Evolutionary conservation across 2,888 invertebrate species (phyloP).

Genomic region (Pandemis heparana): DNA sequence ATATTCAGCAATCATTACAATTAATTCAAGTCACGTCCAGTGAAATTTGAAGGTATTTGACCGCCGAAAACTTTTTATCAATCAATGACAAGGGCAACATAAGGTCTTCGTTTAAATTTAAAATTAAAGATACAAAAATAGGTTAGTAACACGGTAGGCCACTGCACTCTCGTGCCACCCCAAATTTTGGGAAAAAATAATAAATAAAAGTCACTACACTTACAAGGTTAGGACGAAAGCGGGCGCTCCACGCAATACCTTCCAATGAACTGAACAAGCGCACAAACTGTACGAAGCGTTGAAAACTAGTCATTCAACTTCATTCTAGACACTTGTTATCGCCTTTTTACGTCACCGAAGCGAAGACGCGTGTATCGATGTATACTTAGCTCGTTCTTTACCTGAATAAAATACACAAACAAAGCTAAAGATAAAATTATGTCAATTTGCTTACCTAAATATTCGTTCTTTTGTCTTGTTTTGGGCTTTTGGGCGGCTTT

Average conservation of each 20-base stretch:
- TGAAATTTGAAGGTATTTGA: constrained; percentile 29
- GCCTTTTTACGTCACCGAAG: constrained; percentile 30
- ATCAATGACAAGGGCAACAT: constrained; percentile 41
- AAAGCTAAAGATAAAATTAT: not conserved
- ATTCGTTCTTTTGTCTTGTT: not conserved
- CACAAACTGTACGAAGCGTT: constrained; percentile 16
- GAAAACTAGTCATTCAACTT: constrained; percentile 38
- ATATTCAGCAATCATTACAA: constrained; percentile 21
- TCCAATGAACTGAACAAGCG: constrained; percentile 31
- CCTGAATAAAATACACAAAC: not conserved
- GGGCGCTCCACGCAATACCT: constrained; percentile 30
- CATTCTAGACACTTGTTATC: constrained; percentile 21
- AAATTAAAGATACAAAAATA: not conserved
- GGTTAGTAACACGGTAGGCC: not conserved
- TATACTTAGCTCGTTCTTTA: not conserved
- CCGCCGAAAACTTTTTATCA: constrained; percentile 24
- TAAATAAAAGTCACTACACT: constrained; percentile 26
- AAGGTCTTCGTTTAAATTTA: constrained; percentile 18
- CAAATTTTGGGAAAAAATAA: constrained; percentile 1
- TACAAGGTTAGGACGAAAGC: constrained; percentile 27
- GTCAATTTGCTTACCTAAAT: not conserved
- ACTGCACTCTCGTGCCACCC: not conserved
- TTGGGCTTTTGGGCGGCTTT: not conserved
- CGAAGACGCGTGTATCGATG: not conserved
- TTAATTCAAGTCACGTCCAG: constrained; percentile 29